Percentiles rank a stretch among this genome's conserved stretches.
Conservation (phyloP, 64 coral and sea anemone species). For the Montipora foliosa region DNA sequence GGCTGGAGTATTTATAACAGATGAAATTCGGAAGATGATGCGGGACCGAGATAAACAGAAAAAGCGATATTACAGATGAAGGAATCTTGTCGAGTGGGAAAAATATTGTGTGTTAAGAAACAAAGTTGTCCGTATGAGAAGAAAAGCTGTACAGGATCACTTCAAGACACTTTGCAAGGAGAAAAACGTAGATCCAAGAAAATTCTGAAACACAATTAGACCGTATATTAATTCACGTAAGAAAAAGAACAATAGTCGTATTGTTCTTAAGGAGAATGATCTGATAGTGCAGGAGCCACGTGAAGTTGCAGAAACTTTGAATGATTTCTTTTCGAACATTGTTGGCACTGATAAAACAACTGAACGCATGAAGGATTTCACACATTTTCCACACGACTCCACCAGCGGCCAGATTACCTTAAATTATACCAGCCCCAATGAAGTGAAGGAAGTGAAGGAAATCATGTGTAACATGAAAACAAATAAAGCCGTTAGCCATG, state of each 20-base stretch:
- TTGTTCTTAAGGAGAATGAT: conserved; percentile 42
- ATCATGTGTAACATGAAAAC: neutral
- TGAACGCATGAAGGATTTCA: neutral
- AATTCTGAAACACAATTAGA: conserved; percentile 37
- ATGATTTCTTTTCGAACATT: conserved; percentile 31
- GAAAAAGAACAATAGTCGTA: conserved; percentile 3
- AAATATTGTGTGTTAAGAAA: conserved; percentile 41
- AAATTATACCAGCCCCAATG: conserved; percentile 33
- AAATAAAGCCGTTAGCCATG: no score
- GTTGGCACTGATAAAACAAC: neutral
- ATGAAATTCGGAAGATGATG: no score
- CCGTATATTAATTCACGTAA: conserved; percentile 59
- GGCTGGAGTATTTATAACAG: no score
- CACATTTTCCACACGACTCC: neutral
- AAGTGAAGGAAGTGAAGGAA: conserved; percentile 9
- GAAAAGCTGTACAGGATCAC: conserved; percentile 31
- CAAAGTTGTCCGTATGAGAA: conserved; percentile 50
- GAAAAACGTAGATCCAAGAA: conserved; percentile 40
- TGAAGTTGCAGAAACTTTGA: conserved; percentile 5
- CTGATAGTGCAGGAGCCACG: neutral
- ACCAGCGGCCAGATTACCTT: neutral
- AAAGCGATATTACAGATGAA: no score
- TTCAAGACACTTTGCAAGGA: conserved; percentile 32
- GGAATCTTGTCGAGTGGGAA: conserved; percentile 21
- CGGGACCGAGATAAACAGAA: no score